Evolutionary conservation across 2,797 vertebrate genomes (phyloP).

Genomic region (Lagodon rhomboides): DNA sequence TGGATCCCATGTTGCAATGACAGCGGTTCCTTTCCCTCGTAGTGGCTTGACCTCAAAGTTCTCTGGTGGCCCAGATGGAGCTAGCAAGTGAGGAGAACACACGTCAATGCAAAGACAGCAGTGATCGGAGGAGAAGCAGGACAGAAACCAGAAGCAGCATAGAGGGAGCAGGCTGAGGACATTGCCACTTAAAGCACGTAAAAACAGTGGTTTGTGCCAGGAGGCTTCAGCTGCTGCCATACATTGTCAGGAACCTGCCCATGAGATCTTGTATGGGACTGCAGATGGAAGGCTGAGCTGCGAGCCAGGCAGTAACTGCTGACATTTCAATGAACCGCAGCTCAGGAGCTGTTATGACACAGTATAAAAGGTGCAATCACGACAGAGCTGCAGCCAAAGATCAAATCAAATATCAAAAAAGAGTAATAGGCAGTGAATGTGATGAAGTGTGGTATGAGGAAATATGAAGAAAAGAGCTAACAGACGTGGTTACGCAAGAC

Average conservation of each 20-base stretch:
- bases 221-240: conserved; percentile 60
- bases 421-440: conserved; percentile 45
- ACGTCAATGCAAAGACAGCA: conserved; percentile 47
- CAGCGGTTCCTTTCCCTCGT: conserved; percentile 92
- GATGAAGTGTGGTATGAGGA: conserved; percentile 55
- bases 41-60: conserved; percentile 94
- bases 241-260: conserved; percentile 59
- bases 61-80: conserved; percentile 94
- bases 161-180: conserved; percentile 48
- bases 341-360: conserved; percentile 64
- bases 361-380: conserved; percentile 55
- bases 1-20: conserved; percentile 93
- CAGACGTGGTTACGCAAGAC: conserved; percentile 37
- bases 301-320: conserved; percentile 74
- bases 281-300: conserved; percentile 57
- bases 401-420: conserved; percentile 58
- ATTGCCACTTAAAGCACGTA: conserved; percentile 55
- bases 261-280: conserved; percentile 65
- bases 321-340: conserved; percentile 70
- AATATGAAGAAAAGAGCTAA: conserved; percentile 41
- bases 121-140: conserved; percentile 38
- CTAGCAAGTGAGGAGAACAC: conserved; percentile 76
- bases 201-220: conserved; percentile 57
- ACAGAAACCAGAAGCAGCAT: conserved; percentile 50
- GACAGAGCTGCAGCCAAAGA: conserved; percentile 52